A percentile compares a stretch with the other conserved stretches of the same genome.
These are phyloP conservation scores for Actinernus sp. DNA, from an alignment of 92 coral and sea anemone species.

Conservation along the genomic window DNA sequence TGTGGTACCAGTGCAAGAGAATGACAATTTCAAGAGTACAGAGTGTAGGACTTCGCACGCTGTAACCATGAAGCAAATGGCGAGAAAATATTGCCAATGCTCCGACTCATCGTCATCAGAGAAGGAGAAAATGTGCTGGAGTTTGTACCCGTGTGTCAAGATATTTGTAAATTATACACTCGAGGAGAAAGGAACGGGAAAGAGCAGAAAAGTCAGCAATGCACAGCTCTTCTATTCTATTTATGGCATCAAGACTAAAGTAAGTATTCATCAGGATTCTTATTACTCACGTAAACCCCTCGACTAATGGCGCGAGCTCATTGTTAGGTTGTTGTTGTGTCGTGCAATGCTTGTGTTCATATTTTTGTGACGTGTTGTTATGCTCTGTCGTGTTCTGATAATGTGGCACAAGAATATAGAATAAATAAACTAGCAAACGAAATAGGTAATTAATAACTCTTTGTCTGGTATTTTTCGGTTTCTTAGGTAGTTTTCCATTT, in stretches of 20 bases:
- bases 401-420: no score
- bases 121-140: neutral
- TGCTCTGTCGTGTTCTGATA: no score
- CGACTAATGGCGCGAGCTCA: no score
- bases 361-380: no score
- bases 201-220: neutral
- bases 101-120: neutral
- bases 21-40: conserved; percentile 1
- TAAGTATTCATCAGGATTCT: no score
- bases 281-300: no score
- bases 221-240: neutral
- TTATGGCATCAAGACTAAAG: neutral
- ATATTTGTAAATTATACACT: conserved; percentile 26
- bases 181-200: neutral
- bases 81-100: conserved; percentile 8
- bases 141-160: conserved; percentile 12
- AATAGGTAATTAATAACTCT: no score
- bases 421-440: no score
- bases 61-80: neutral
- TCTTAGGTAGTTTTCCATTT: no score
- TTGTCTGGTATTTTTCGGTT: no score
- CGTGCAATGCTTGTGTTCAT: no score
- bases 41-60: conserved; percentile 10
- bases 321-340: no score
- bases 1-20: conserved; percentile 20